Base-by-base conservation (phyloP, 2,888 invertebrate species). In the Arge pagana region DNA sequence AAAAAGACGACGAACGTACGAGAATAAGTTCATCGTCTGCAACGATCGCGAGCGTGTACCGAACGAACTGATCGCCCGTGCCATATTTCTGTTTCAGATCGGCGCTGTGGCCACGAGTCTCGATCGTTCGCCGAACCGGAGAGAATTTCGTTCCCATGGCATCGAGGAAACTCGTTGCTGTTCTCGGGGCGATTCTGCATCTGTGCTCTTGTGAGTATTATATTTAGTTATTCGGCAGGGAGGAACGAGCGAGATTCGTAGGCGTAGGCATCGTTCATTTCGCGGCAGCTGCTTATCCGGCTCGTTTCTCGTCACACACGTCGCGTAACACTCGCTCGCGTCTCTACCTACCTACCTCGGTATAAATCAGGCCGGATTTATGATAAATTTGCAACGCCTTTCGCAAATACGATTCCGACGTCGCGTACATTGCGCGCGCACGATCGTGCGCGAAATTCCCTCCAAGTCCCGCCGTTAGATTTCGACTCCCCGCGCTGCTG, bases 201-300 rank as follows among this genome's bases (percentile, higher is more conserved):
- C 66, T 73, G 62, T 71, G 70, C 60, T 63, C 69, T 61, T 72
- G 75, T 74, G 58, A 75, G 75, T 74, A 30, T 48, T 26, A n/a
- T n/a, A n/a, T n/a, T n/a, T n/a, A n/a, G n/a, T n/a, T n/a, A n/a
- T n/a, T n/a, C n/a, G n/a, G n/a, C n/a, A n/a, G n/a, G n/a, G n/a
- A n/a, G n/a, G n/a, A n/a, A n/a, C n/a, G n/a, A n/a, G n/a, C 23
- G 16, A 30, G 18, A 19, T 16, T 18, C 10, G 30, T 42, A 19
- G 19, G n/a, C n/a, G n/a, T n/a, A 18, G 8, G 13, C 30, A 7
- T 45, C 31, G 15, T 19, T 33, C 33, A 15, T 45, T 15, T 15
- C 23, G 8, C 39, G 23, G 10, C n/a, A n/a, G 28, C n/a, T 8
- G n/a, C 28, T 26, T 26, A 26, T n/a, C n/a, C n/a, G 4, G 28